Conservation (phyloP, 2,888 invertebrate genomes). For the Sussaba pulchella region DNA sequence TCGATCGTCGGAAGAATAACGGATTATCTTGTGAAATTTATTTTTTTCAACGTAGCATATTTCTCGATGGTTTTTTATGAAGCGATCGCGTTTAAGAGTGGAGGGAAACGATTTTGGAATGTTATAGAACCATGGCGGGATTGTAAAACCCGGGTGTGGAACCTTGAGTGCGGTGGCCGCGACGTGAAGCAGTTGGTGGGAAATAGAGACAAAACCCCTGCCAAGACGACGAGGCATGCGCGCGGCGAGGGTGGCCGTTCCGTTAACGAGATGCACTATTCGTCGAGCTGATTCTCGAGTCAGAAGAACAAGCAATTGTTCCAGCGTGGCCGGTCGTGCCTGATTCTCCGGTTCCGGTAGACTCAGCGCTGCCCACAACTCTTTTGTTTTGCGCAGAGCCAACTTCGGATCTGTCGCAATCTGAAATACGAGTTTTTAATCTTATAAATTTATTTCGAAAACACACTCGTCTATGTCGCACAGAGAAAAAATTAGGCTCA, state of each 20-base stretch:
- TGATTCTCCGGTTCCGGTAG: constrained; percentile 94
- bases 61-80: neutral
- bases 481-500: too few species aligned
- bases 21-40: neutral
- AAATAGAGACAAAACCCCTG: constrained; percentile 73
- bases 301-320: constrained; percentile 91
- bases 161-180: constrained; percentile 89
- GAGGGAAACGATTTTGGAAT: neutral
- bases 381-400: constrained; percentile 90
- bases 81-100: neutral
- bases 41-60: neutral
- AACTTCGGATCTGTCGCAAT: constrained; percentile 91
- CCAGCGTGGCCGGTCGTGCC: constrained; percentile 91
- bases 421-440: constrained; percentile 83
- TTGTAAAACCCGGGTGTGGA: constrained; percentile 8
- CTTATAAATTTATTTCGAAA: neutral
- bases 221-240: constrained; percentile 86
- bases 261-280: constrained; percentile 92
- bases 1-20: neutral
- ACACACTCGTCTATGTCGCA: too few species aligned
- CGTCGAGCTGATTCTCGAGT: constrained; percentile 92
- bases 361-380: constrained; percentile 90
- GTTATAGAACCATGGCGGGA: neutral
- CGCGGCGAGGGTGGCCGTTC: constrained; percentile 86
- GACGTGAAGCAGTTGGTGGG: constrained; percentile 86